Conservation (phyloP, 1,140 invertebrate species). For the Spodoptera litura region DNA sequence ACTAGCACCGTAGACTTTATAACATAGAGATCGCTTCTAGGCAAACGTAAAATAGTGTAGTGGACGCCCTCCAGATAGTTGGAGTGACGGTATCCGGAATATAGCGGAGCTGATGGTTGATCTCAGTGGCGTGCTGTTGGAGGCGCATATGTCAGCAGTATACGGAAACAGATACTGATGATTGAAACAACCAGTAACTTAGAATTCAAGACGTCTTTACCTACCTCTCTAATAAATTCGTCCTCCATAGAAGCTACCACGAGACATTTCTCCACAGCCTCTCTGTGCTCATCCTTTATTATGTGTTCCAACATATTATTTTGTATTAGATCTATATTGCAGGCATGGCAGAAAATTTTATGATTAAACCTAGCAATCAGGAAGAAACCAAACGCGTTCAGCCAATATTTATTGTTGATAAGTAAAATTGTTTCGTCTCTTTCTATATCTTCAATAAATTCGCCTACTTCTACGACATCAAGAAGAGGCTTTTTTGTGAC, state of each 20-base stretch:
- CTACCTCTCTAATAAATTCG: constrained; percentile 57
- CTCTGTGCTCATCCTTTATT: constrained; percentile 11
- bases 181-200: no score
- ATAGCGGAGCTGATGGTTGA: no score
- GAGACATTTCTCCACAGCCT: not conserved
- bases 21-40: no score
- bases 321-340: constrained; percentile 5
- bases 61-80: no score
- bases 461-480: no score
- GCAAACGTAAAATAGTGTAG: no score
- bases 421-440: not conserved
- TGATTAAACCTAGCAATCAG: not conserved
- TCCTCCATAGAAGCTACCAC: constrained; percentile 39
- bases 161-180: not conserved
- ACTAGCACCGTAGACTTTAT: no score
- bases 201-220: not conserved
- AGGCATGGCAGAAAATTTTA: constrained; percentile 11
- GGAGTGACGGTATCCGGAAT: no score
- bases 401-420: constrained; percentile 3
- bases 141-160: not conserved
- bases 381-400: not conserved
- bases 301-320: constrained; percentile 9
- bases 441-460: not conserved
- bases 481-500: not conserved
- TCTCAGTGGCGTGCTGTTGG: not conserved